phyloP scores from a whole-genome alignment of 2,113 vertebrate species.

The Gopherus flavomarginatus region DNA sequence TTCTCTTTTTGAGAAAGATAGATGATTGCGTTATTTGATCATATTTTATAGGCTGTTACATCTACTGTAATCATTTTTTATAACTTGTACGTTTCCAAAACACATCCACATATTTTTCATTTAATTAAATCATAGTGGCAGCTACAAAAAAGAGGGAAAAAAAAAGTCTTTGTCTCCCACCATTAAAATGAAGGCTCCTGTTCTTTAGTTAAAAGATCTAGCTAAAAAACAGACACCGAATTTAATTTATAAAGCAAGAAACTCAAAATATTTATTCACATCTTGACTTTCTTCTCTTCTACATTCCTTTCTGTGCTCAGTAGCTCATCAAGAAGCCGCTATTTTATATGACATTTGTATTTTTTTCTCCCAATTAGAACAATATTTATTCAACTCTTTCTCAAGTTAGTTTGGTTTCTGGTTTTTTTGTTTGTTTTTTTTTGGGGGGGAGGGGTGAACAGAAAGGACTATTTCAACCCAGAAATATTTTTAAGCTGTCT shows the following conservation, averaged over 20 bases:
- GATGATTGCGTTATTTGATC: conserved; percentile 46
- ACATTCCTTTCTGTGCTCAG: not conserved
- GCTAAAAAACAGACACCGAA: not conserved
- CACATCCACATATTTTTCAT: not conserved
- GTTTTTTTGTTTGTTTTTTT: too few relatives aligned
- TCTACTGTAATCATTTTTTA: conserved; percentile 35
- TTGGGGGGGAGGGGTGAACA: too few relatives aligned
- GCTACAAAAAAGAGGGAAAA: rapidly evolving
- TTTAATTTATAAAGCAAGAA: not conserved
- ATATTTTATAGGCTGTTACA: conserved; percentile 63
- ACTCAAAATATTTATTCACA: not conserved
- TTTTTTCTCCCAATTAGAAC: not conserved
- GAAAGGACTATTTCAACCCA: not conserved
- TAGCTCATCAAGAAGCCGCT: rapidly evolving
- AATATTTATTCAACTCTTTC: not conserved
- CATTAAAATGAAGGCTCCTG: not conserved
- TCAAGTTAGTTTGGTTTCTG: not conserved
- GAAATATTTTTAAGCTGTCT: not conserved
- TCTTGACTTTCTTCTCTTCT: not conserved
- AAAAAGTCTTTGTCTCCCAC: not conserved
- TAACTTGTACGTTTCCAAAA: conserved; percentile 40
- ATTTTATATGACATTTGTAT: rapidly evolving
- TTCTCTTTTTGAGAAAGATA: conserved; percentile 62
- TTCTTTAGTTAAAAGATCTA: not conserved
- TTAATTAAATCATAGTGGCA: not conserved